Evolutionary conservation across 2,797 vertebrate species (phyloP).

Genomic region (Labroides dimidiatus): DNA sequence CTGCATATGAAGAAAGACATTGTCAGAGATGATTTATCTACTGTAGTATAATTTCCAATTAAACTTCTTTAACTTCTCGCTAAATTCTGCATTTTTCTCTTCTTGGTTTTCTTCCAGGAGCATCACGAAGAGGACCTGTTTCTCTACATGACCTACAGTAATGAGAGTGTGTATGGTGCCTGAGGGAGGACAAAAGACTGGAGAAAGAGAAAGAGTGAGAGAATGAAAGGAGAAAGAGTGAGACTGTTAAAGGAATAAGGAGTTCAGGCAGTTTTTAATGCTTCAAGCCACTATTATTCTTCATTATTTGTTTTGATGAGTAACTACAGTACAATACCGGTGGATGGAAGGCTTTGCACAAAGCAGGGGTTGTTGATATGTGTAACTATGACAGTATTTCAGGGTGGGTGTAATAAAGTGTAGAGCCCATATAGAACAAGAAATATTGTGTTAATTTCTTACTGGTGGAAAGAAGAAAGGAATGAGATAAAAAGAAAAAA

Average conservation of each 20-base stretch:
- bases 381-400: constrained; percentile 69
- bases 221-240: constrained; percentile 31
- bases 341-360: constrained; percentile 40
- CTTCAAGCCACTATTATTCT: constrained; percentile 74
- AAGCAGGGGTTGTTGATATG: constrained; percentile 1
- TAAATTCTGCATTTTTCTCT: constrained; percentile 2
- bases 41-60: not conserved
- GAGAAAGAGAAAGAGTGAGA: constrained; percentile 29
- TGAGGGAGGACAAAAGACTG: constrained; percentile 75
- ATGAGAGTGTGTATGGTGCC: constrained; percentile 97
- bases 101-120: constrained; percentile 84
- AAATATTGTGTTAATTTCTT: constrained; percentile 41
- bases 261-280: constrained; percentile 47
- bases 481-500: constrained; percentile 22
- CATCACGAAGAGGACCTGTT: constrained; percentile 97
- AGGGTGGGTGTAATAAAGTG: constrained; percentile 46
- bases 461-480: constrained; percentile 30
- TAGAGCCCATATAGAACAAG: constrained; percentile 28
- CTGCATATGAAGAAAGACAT: not conserved
- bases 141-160: constrained; percentile 98
- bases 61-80: not conserved
- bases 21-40: not conserved
- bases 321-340: constrained; percentile 35
- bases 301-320: constrained; percentile 57
- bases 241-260: constrained; percentile 26